These are phyloP conservation scores for Silvanus unidentatus DNA, from an alignment of 2,888 invertebrate species.

Conservation along the genomic window DNA sequence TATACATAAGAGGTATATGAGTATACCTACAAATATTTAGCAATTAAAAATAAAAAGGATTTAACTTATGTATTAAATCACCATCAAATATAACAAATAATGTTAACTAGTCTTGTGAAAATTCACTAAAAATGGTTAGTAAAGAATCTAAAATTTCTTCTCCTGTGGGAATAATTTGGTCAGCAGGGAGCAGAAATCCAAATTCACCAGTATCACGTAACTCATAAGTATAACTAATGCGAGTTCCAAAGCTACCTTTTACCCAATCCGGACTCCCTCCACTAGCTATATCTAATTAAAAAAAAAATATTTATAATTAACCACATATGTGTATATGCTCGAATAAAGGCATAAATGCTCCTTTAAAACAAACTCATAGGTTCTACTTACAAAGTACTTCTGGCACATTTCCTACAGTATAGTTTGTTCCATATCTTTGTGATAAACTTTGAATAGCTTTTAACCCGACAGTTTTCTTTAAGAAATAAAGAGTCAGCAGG, in stretches of 20 bases:
- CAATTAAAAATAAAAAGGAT: too few species aligned
- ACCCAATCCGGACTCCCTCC: slow-evolving; percentile 73
- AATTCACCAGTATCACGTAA: slow-evolving; percentile 61
- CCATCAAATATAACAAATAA: too few species aligned
- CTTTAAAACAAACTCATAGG: too few species aligned
- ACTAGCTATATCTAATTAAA: slow-evolving; percentile 56
- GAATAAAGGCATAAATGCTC: too few species aligned
- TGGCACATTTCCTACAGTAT: slow-evolving; percentile 45
- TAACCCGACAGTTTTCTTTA: too few species aligned
- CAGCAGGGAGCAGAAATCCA: slow-evolving; percentile 63
- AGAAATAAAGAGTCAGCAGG: too few species aligned
- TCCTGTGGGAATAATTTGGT: slow-evolving; percentile 57
- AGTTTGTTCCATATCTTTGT: slow-evolving; percentile 43
- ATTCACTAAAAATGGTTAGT: slow-evolving; percentile 16
- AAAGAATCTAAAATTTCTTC: slow-evolving; percentile 53
- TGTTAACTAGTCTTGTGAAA: too few species aligned
- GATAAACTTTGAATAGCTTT: slow-evolving; percentile 33
- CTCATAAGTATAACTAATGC: slow-evolving; percentile 65
- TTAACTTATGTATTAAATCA: too few species aligned
- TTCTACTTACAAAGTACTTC: slow-evolving; percentile 46
- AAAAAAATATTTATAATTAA: too few species aligned
- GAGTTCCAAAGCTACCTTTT: slow-evolving; percentile 59
- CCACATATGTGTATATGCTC: too few species aligned
- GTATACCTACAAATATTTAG: too few species aligned
- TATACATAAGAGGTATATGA: too few species aligned